phyloP scores from a whole-genome alignment of 2,888 invertebrate species.

The Lottia scabra region DNA sequence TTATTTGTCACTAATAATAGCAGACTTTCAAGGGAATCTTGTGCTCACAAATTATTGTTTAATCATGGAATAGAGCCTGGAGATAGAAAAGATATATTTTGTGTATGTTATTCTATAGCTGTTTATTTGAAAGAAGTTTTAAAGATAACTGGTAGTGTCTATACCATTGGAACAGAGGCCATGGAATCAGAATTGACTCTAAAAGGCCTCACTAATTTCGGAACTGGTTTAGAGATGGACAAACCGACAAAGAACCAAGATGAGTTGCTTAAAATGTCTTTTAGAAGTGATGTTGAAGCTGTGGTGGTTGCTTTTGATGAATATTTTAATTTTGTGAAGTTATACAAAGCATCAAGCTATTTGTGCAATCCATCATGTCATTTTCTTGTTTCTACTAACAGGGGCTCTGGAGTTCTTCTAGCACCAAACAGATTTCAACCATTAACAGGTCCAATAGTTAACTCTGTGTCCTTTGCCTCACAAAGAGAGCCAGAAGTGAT shows the following conservation, averaged over 20 bases:
- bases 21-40: constrained; percentile 14
- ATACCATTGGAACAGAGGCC: constrained; percentile 84
- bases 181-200: constrained; percentile 85
- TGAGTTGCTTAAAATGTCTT: constrained; percentile 38
- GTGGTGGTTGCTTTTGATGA: constrained; percentile 95
- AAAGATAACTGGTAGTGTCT: constrained; percentile 82
- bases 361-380: constrained; percentile 82
- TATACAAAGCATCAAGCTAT: constrained; percentile 92
- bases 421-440: constrained; percentile 41
- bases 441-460: constrained; percentile 49
- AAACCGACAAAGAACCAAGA: constrained; percentile 33
- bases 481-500: constrained; percentile 45
- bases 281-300: constrained; percentile 77
- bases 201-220: constrained; percentile 80
- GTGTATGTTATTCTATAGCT: constrained; percentile 84
- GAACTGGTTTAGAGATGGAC: constrained; percentile 74
- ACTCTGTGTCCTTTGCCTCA: constrained; percentile 41
- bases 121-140: constrained; percentile 79
- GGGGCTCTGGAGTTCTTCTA: constrained; percentile 29
- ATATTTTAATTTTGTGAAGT: constrained; percentile 90
- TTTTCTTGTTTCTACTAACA: constrained; percentile 86
- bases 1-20: constrained; percentile 60
- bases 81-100: constrained; percentile 76
- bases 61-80: constrained; percentile 38
- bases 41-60: not conserved